Evolutionary conservation across 35 echinoderm and acorn worm genomes (phyloP), one percentile per base, ranked within the genome.

Genomic region (Holothuria glaberrima): DNA sequence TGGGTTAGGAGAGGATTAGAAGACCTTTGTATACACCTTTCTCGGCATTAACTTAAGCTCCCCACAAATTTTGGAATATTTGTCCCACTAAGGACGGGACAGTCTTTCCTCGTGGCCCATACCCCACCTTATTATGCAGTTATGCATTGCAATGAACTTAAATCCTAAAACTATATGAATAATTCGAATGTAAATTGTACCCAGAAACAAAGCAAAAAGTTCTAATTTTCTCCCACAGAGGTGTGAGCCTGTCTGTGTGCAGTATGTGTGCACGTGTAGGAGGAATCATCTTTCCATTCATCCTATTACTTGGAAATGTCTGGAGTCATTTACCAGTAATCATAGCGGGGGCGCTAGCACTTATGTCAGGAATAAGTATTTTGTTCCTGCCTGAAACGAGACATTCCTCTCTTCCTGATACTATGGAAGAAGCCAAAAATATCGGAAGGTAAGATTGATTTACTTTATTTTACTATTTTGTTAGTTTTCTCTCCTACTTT

Each of bases 331-430:
- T 78, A 13, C 74, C 74, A 5, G 35, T 78, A 78, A 9, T 52
- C n/a, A 78, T 78, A 35, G 36, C 74, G 24, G 74, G 74, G 46
- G 25, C 27, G 21, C 27, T 78, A 50, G 36, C 44, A 50, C 22
- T 78, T 6, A 5, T 78, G 0, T 78, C 38, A 9, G 74, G 74
- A 25, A 25, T 56, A 48, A 9, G 74, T 12, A 78, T 78, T 16
- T 33, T 78, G 74, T 48, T 50, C n/a, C 24, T 78, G 41, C 74
- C 74, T 48, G 74, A 78, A 48, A 78, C 74, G 4, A 78, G n/a
- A 78, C 50, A 26, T n/a, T n/a, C 41, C 50, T 33, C 45, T 5
- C 44, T 78, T 27, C 74, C 74, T 14, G 10, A 41, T 19, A 78
- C 74, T 10, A 78, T 50, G 17, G 74, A 78, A 48, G 74, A 78